A percentile compares a stretch with the other conserved stretches of the same genome.
These are phyloP conservation scores for Aphis craccivora DNA, from an alignment of 1,140 invertebrate species.

Conservation along the genomic window DNA sequence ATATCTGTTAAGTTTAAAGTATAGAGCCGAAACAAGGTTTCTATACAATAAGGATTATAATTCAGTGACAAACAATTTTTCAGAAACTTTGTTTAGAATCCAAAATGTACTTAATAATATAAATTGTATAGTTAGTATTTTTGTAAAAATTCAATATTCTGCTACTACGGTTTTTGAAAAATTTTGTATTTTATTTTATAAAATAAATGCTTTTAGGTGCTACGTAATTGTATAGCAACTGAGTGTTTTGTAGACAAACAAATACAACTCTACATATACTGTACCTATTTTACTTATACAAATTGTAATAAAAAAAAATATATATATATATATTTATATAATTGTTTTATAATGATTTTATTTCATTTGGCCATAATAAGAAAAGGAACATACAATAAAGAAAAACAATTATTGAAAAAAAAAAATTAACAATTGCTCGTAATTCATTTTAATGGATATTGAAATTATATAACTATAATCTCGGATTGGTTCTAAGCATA, in stretches of 20 bases:
- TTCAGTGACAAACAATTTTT: not conserved
- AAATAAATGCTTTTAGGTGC: not conserved
- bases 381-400: slow-evolving; percentile 53
- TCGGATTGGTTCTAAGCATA: not conserved
- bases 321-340: no score
- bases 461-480: not conserved
- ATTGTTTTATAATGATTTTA: not conserved
- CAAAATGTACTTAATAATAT: no score
- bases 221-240: not conserved
- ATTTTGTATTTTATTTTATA: not conserved
- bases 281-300: not conserved
- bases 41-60: not conserved
- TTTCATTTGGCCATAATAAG: slow-evolving; percentile 11
- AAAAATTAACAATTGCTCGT: not conserved
- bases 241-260: not conserved
- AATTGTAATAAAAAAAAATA: not conserved
- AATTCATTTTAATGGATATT: not conserved
- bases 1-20: not conserved
- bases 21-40: not conserved
- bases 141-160: not conserved
- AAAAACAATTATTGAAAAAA: slow-evolving; percentile 24
- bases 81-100: not conserved
- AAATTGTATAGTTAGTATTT: not conserved
- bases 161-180: not conserved
- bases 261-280: not conserved